These are phyloP conservation scores for Actinopyga echinites DNA, from an alignment of 53 echinoderm and acorn worm species.

Conservation along the genomic window DNA sequence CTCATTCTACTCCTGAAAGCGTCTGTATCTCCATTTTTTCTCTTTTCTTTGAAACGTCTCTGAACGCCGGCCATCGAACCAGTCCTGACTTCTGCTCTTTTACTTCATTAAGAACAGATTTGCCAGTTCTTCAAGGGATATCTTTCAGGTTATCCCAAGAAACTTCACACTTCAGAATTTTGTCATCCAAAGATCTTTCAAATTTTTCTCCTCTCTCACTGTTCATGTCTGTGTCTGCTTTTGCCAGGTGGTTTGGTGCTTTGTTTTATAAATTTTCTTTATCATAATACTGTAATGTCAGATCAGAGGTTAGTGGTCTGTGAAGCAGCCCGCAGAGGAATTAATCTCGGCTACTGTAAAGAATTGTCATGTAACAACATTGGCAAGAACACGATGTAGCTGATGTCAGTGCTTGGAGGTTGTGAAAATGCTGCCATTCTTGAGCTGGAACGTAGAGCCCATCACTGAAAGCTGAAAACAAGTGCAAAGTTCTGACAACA, in stretches of 20 bases:
- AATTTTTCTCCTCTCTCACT: conserved; percentile 13
- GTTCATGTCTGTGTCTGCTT: conserved; percentile 26
- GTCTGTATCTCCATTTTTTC: neutral
- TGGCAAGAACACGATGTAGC: conserved; percentile 39
- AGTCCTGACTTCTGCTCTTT: conserved; percentile 18
- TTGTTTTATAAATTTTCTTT: conserved; percentile 13
- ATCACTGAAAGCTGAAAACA: conserved; percentile 21
- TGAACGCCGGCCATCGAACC: conserved; percentile 42
- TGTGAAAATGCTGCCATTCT: conserved; percentile 47
- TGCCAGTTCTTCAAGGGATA: conserved; percentile 13
- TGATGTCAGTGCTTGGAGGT: conserved; percentile 44
- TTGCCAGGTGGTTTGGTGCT: conserved; percentile 35
- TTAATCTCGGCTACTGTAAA: conserved; percentile 22
- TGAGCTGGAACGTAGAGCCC: conserved; percentile 45
- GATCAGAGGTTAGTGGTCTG: conserved; percentile 48
- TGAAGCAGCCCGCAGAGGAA: conserved; percentile 44
- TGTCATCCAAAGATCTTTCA: conserved; percentile 16
- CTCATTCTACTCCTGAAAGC: conserved; percentile 25
- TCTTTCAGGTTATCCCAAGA: conserved; percentile 20
- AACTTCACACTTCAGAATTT: neutral
- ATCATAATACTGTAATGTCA: conserved; percentile 37
- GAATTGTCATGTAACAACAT: neutral
- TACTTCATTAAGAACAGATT: conserved; percentile 7
- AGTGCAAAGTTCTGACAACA: conserved; percentile 42
- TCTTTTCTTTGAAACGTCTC: conserved; percentile 2